Base-by-base conservation (phyloP, 2,888 invertebrate genomes). In the Stenolophus ochropezus region DNA sequence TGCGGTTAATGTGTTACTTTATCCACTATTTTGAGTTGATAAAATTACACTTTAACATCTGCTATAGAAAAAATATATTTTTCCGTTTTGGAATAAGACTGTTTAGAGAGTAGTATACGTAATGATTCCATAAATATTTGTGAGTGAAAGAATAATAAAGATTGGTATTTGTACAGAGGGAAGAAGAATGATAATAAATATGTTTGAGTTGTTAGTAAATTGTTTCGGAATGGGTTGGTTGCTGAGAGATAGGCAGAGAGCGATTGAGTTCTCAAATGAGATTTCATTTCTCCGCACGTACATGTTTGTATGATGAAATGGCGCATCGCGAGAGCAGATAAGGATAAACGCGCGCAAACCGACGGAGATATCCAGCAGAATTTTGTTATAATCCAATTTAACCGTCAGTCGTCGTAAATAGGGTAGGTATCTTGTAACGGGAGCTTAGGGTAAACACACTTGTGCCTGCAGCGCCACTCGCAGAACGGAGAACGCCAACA, bases 361-460 rank as follows among this genome's bases (percentile, higher is more conserved):
- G 71, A 79, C 79, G 71, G 27, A 53, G 71, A 79, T 79, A 79
- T 71, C 79, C 79, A 49, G 33, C 49, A 71, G 79, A 71, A 79
- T 79, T 79, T 79, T 79, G 79, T 79, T 79, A 79, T 79, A 79
- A 79, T 79, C 79, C 79, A 79, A 79, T 79, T 79, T 79, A 79
- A 71, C 79, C 71, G 51, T 69, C 51, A 79, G 79, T 79, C 79
- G 71, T 79, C 79, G 79, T 79, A 79, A 79, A 79, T 79, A 78
- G 78, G 61, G 65, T 78, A 61, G 78, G 49, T 78, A 78, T 33
- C 47, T 65, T 65, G 61, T 78, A 78, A 78, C 78, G 78, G 78
- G 61, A 78, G 78, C 65, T 78, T 78, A 78, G 78, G 78, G 78
- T 78, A 78, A 78, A 78, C 65, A 78, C 78, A 56, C 76, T 56